phyloP scores from a whole-genome alignment of 2,888 invertebrate species.

The Paralinhomoeus sp. region DNA sequence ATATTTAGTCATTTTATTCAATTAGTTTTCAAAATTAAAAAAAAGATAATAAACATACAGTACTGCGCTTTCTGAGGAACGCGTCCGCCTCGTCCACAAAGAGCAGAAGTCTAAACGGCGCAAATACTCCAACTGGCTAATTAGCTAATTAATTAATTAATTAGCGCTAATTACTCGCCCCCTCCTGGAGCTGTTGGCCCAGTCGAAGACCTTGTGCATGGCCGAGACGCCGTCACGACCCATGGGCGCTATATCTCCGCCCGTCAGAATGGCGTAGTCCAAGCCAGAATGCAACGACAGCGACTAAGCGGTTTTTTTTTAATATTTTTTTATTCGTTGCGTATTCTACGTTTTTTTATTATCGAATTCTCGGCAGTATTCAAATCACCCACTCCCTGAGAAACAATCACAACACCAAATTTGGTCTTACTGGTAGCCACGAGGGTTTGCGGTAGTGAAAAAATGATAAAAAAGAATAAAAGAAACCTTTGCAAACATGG shows the following conservation, averaged over 20 bases:
- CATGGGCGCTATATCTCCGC: conserved; percentile 93
- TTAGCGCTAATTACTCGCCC: too few species aligned
- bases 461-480: conserved; percentile 5
- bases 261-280: conserved; percentile 96
- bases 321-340: too few species aligned
- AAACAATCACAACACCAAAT: too few species aligned
- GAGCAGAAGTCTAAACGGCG: conserved; percentile 47
- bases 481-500: conserved; percentile 60
- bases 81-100: conserved; percentile 99
- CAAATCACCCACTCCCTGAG: too few species aligned
- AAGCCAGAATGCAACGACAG: conserved; percentile 86
- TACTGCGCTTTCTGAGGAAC: conserved; percentile 44
- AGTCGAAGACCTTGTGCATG: conserved; percentile 68
- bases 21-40: not conserved
- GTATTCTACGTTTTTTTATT: too few species aligned
- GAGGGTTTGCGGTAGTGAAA: conserved; percentile 4
- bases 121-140: too few species aligned
- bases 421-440: not conserved
- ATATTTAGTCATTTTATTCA: not conserved
- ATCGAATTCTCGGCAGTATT: too few species aligned
- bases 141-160: too few species aligned
- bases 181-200: conserved; percentile 33
- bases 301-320: too few species aligned
- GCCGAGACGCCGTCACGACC: conserved; percentile 92
- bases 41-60: conserved; percentile 10